These are phyloP conservation scores for Quadriops clusia DNA, from an alignment of 2,888 invertebrate species.

Conservation along the genomic window DNA sequence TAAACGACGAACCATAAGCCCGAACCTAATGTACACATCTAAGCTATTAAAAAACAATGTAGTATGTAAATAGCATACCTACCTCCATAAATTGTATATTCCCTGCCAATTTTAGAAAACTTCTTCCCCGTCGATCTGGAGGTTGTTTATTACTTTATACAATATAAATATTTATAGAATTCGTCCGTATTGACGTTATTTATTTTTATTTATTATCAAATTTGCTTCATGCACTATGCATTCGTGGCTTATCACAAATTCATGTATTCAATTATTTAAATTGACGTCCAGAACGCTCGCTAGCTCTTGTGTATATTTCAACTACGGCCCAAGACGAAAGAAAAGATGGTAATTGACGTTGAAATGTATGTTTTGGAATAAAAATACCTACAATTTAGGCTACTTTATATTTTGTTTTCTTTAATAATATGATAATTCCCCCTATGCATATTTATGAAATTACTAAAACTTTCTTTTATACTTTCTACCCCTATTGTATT, in stretches of 20 bases:
- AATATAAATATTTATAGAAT: constrained; percentile 34
- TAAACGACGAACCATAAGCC: too few relatives aligned
- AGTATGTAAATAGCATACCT: too few relatives aligned
- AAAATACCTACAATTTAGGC: constrained; percentile 20
- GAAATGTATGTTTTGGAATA: constrained; percentile 18
- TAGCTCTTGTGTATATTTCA: constrained; percentile 19
- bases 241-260: constrained; percentile 37
- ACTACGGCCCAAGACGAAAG: constrained; percentile 22
- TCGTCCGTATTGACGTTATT: constrained; percentile 33
- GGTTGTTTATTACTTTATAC: constrained; percentile 30
- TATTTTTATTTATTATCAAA: constrained; percentile 40
- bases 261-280: constrained; percentile 41
- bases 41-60: too few relatives aligned
- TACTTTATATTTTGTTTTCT: constrained; percentile 21
- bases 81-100: too few relatives aligned
- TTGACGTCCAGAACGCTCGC: constrained; percentile 29
- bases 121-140: constrained; percentile 17
- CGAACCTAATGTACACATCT: too few relatives aligned
- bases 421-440: constrained; percentile 22
- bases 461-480: constrained; percentile 9
- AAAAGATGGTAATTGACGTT: constrained; percentile 31
- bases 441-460: constrained; percentile 18
- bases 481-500: constrained; percentile 12
- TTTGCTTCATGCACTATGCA: constrained; percentile 38
- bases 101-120: too few relatives aligned